Conservation (phyloP, 2,888 invertebrate species). For the Asteroscopus sphinx region DNA sequence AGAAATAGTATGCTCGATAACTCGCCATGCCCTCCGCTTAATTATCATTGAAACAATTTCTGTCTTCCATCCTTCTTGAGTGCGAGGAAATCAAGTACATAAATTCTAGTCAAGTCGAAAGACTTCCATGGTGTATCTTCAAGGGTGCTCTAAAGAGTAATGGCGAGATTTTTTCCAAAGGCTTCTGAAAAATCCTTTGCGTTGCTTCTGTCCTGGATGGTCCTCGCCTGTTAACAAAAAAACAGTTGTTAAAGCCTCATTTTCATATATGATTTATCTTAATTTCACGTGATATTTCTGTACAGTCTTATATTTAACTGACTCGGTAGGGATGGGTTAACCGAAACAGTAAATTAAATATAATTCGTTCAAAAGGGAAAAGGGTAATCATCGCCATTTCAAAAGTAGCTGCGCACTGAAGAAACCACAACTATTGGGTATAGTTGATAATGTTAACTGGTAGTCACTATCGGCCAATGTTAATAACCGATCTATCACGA, state of each 20-base stretch:
- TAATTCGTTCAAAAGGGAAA: too few relatives aligned
- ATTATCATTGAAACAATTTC: conserved; percentile 23
- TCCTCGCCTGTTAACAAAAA: conserved; percentile 91
- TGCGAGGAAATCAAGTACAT: conserved; percentile 25
- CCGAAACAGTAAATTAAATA: too few relatives aligned
- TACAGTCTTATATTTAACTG: too few relatives aligned
- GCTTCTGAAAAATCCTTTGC: conserved; percentile 96
- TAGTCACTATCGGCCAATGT: too few relatives aligned
- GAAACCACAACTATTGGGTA: too few relatives aligned
- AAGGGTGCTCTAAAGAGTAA: conserved; percentile 96
- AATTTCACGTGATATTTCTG: too few relatives aligned
- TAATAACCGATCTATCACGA: too few relatives aligned
- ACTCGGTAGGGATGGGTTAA: too few relatives aligned
- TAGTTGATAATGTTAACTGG: too few relatives aligned
- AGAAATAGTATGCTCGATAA: conserved; percentile 24
- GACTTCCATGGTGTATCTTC: conserved; percentile 72
- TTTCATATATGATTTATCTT: too few relatives aligned
- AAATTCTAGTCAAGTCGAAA: conserved; percentile 38
- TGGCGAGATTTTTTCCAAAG: conserved; percentile 97
- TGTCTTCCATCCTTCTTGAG: conserved; percentile 28
- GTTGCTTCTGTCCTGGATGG: conserved; percentile 92
- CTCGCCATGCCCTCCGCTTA: conserved; percentile 29
- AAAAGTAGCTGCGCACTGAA: too few relatives aligned
- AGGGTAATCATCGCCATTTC: too few relatives aligned
- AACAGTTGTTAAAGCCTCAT: conserved; percentile 5